phyloP scores from a whole-genome alignment of 2,888 invertebrate species.

The Rhagonycha fulva region DNA sequence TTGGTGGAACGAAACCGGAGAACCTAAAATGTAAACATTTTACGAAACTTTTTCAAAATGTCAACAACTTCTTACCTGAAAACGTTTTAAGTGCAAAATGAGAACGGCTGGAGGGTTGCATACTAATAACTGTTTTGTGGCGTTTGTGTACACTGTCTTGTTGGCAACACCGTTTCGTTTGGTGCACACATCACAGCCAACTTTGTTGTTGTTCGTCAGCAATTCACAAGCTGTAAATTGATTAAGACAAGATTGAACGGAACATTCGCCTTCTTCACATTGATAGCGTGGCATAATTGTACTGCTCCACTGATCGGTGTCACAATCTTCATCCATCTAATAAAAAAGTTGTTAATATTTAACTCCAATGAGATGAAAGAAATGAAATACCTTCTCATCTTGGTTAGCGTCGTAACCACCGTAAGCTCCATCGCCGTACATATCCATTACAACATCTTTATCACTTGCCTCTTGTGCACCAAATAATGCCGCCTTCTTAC shows the following conservation, averaged over 20 bases:
- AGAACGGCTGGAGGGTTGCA: conserved; percentile 91
- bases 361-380: neutral
- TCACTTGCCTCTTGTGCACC: neutral
- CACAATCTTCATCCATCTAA: conserved; percentile 51
- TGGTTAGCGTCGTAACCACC: conserved; percentile 40
- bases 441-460: conserved; percentile 31
- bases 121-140: conserved; percentile 84
- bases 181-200: conserved; percentile 90
- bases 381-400: conserved; percentile 46
- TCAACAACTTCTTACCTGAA: conserved; percentile 67
- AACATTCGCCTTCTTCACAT: conserved; percentile 78
- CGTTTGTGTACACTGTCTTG: conserved; percentile 78
- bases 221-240: conserved; percentile 91
- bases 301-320: conserved; percentile 43
- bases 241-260: conserved; percentile 86
- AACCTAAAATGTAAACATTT: conserved; percentile 35
- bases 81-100: conserved; percentile 93
- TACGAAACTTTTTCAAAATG: neutral
- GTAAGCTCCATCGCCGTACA: conserved; percentile 43
- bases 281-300: conserved; percentile 67
- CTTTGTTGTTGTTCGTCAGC: conserved; percentile 90
- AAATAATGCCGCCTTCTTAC: conserved; percentile 37
- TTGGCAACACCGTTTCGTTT: conserved; percentile 69
- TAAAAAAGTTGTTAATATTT: conserved; percentile 3
- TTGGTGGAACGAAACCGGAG: conserved; percentile 70